Conservation (phyloP, 2,888 invertebrate genomes). For the Aphelenchoides bicaudatus region DNA sequence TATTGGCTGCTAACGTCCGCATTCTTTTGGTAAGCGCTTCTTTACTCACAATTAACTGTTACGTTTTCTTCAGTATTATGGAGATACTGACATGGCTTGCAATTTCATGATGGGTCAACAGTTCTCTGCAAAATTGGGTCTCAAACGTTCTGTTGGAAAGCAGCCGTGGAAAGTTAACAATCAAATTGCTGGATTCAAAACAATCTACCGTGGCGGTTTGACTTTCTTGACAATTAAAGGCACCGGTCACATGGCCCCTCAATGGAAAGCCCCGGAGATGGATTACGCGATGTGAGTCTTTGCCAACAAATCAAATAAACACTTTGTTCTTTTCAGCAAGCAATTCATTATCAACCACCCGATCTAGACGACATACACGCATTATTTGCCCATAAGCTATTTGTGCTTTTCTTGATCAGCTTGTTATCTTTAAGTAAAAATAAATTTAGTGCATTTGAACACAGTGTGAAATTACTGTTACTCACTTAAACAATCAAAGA, state of each 20-base stretch:
- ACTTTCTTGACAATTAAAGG: slow-evolving; percentile 50
- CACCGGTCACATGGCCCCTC: slow-evolving; percentile 57
- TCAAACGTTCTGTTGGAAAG: slow-evolving; percentile 50
- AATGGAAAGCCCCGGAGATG: slow-evolving; percentile 58
- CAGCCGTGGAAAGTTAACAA: slow-evolving; percentile 60
- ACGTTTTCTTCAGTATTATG: no score
- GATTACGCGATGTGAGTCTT: slow-evolving; percentile 57
- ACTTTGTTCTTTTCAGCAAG: no score
- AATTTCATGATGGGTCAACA: slow-evolving; percentile 59
- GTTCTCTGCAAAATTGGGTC: slow-evolving; percentile 49
- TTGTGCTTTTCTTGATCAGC: no score
- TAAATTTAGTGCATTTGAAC: no score
- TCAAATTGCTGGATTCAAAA: slow-evolving; percentile 61
- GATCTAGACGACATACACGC: slow-evolving; percentile 42
- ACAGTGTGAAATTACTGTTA: no score
- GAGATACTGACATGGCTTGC: slow-evolving; percentile 34
- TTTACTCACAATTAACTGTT: no score
- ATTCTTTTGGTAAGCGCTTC: no score
- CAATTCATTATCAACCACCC: slow-evolving; percentile 59
- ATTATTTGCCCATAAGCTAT: no score
- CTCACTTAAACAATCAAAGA: no score
- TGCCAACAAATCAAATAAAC: no score
- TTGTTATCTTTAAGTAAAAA: no score
- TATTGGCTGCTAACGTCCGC: slow-evolving; percentile 51
- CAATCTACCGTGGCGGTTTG: slow-evolving; percentile 55